These are phyloP conservation scores for Ornithorhynchus anatinus DNA, from an alignment of 2,113 vertebrate species.

Conservation along the genomic window DNA sequence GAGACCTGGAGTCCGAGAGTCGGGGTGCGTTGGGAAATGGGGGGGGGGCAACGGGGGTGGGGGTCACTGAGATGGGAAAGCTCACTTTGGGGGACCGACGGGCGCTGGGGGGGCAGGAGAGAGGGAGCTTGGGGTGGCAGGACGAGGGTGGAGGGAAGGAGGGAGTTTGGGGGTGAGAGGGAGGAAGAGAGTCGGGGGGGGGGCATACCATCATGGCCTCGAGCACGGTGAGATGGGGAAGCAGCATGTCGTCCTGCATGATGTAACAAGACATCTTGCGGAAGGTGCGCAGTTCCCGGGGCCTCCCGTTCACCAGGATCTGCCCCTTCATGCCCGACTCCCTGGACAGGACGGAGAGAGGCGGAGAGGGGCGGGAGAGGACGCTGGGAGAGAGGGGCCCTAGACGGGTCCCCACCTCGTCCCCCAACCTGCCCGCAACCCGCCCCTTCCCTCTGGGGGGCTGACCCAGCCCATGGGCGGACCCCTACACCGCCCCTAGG, in stretches of 20 bases:
- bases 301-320: constrained; percentile 90
- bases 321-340: constrained; percentile 97
- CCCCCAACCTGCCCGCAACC: no score
- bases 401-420: no score
- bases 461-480: not conserved
- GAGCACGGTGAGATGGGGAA: constrained; percentile 89
- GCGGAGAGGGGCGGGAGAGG: no score
- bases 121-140: not conserved
- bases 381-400: no score
- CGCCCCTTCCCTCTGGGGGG: not conserved
- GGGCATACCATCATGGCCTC: constrained; percentile 97
- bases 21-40: fast-evolving
- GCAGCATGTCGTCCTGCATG: constrained; percentile 98
- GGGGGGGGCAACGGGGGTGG: not conserved
- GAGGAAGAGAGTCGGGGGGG: not conserved
- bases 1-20: constrained; percentile 79
- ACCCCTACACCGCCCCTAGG: not conserved
- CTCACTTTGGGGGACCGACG: not conserved
- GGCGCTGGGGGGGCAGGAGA: not conserved
- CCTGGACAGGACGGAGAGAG: constrained; percentile 62
- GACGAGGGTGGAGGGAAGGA: not conserved
- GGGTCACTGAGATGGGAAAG: not conserved
- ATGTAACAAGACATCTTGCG: constrained; percentile 99
- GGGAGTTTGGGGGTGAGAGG: not conserved
- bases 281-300: constrained; percentile 91